Conservation (phyloP, 1,140 invertebrate species). For the Leptinotarsa texana region DNA sequence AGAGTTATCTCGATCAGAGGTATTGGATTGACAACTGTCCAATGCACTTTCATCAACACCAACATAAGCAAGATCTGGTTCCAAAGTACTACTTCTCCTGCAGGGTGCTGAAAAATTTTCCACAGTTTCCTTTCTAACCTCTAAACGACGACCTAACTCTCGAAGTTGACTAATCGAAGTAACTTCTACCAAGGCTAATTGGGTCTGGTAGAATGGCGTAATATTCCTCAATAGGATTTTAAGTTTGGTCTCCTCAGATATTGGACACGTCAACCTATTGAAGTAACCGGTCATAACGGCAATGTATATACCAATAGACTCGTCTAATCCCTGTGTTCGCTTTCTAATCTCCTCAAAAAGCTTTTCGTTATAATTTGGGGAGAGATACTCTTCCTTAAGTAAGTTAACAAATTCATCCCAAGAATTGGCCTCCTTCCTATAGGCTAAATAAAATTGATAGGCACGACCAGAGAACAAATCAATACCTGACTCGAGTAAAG, state of each 20-base stretch:
- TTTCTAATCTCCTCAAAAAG: conserved; percentile 10
- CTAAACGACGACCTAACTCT: conserved; percentile 23
- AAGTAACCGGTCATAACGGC: conserved; percentile 46
- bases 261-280: conserved; percentile 33
- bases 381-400: conserved; percentile 43
- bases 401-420: conserved; percentile 41
- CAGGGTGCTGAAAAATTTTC: conserved; percentile 22
- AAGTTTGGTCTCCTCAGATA: conserved; percentile 21
- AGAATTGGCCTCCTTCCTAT: conserved; percentile 29
- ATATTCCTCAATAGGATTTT: conserved; percentile 29
- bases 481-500: conserved; percentile 37
- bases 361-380: conserved; percentile 27
- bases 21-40: no score
- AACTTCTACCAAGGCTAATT: not conserved
- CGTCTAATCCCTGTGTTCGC: not conserved
- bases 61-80: not conserved
- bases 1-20: no score
- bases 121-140: conserved; percentile 10
- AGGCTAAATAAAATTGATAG: conserved; percentile 43
- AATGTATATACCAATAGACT: conserved; percentile 26
- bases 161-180: conserved; percentile 26
- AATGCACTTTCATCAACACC: not conserved
- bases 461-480: conserved; percentile 47
- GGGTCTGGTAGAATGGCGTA: not conserved
- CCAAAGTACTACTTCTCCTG: not conserved